phyloP scores from a whole-genome alignment of 2,797 vertebrate species.

The Neopelma chrysocephalum region DNA sequence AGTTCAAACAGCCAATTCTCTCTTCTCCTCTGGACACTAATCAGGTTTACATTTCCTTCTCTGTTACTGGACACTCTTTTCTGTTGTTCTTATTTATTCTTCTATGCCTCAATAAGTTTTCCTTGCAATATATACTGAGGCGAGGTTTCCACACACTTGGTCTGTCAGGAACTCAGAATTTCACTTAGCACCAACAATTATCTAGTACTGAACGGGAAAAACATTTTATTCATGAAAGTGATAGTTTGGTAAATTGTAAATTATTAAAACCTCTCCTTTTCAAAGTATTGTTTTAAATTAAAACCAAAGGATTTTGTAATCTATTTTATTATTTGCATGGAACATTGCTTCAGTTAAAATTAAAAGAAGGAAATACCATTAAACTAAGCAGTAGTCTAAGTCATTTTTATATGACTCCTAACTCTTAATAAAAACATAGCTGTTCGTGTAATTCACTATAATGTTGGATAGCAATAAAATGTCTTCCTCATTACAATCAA shows the following conservation, averaged over 20 bases:
- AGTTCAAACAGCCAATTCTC: neutral
- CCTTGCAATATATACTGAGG: neutral
- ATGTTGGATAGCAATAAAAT: slow-evolving; percentile 50
- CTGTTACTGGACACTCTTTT: neutral
- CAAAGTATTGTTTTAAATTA: slow-evolving; percentile 3
- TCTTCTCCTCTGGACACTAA: neutral
- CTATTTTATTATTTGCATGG: slow-evolving; percentile 10
- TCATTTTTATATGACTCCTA: slow-evolving; percentile 43
- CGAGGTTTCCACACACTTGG: neutral
- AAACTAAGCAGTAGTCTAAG: slow-evolving; percentile 31
- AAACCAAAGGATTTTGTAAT: neutral
- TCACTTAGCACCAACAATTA: slow-evolving; percentile 12
- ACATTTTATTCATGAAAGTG: neutral
- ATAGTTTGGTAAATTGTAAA: neutral
- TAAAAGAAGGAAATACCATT: slow-evolving; percentile 29
- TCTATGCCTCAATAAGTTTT: neutral
- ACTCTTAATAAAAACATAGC: slow-evolving; percentile 62
- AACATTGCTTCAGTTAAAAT: slow-evolving; percentile 25
- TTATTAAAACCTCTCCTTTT: neutral
- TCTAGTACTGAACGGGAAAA: neutral
- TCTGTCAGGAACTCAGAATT: slow-evolving; percentile 1
- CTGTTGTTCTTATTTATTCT: neutral
- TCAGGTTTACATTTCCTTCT: neutral
- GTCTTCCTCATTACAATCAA: slow-evolving; percentile 66
- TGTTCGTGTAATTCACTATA: neutral